Conservation (phyloP, 2,113 vertebrate species). For the Delphinapterus leucas region DNA sequence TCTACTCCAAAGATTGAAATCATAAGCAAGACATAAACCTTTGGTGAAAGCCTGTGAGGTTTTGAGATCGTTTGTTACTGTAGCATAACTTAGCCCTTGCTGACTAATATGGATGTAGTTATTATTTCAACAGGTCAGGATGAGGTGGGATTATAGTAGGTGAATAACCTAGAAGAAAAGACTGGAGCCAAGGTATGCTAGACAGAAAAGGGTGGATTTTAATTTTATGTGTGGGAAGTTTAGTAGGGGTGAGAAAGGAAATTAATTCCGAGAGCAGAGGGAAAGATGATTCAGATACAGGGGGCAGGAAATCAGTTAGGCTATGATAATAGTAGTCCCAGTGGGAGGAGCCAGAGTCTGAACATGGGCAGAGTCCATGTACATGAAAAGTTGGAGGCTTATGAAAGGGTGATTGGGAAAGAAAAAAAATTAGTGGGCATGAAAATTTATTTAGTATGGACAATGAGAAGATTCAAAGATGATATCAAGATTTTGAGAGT, state of each 20-base stretch:
- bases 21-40: not conserved
- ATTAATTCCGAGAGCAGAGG: not conserved
- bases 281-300: not conserved
- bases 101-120: not conserved
- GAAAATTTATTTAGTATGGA: not conserved
- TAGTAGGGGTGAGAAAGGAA: not conserved
- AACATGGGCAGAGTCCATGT: not conserved
- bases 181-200: not conserved
- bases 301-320: not conserved
- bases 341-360: not conserved
- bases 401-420: not conserved
- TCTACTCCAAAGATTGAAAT: not conserved
- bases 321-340: not conserved
- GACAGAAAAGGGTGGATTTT: not conserved
- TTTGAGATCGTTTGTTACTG: not conserved
- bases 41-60: not conserved
- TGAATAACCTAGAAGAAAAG: not conserved
- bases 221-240: not conserved
- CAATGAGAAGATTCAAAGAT: not conserved
- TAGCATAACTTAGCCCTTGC: not conserved
- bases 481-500: not conserved
- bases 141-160: not conserved
- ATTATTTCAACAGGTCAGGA: not conserved
- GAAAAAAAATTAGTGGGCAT: not conserved
- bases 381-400: not conserved